These are phyloP conservation scores for Cheilinus undulatus DNA, from an alignment of 2,113 vertebrate genomes.

Conservation along the genomic window DNA sequence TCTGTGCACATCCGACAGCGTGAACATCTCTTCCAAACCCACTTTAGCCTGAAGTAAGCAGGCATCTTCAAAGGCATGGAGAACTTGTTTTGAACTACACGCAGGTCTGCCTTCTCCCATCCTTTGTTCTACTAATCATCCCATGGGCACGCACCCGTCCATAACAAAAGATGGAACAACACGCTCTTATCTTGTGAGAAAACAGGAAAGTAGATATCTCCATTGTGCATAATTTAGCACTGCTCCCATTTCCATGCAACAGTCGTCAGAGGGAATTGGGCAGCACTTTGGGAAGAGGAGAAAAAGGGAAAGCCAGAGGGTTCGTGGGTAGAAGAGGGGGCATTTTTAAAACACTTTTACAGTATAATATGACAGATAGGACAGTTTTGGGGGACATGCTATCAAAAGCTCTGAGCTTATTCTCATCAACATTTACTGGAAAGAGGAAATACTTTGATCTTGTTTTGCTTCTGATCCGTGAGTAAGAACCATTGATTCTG, in stretches of 20 bases:
- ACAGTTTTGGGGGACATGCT: conserved; percentile 10
- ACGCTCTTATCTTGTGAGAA: conserved; percentile 79
- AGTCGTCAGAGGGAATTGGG: conserved; percentile 56
- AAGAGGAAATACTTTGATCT: too few relatives aligned
- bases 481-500: too few relatives aligned
- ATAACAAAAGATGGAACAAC: conserved; percentile 83
- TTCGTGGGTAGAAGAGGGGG: background rate
- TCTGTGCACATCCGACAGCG: conserved; percentile 12
- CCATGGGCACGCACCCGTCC: conserved; percentile 76
- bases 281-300: conserved; percentile 40
- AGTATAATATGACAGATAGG: conserved; percentile 33
- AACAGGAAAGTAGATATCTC: conserved; percentile 83
- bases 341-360: conserved; percentile 17
- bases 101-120: conserved; percentile 78
- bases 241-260: conserved; percentile 72
- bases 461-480: too few relatives aligned
- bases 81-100: conserved; percentile 82
- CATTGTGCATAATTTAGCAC: conserved; percentile 82
- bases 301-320: conserved; percentile 15
- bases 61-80: conserved; percentile 78
- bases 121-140: conserved; percentile 85
- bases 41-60: conserved; percentile 72
- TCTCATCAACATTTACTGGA: conserved; percentile 53
- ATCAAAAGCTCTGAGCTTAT: conserved; percentile 21
- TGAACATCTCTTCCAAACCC: conserved; percentile 55